Percentiles rank a stretch among this genome's conserved stretches.
Evolutionary conservation across 1,140 invertebrate species (phyloP).

Genomic region (Mactra quadrangularis): DNA sequence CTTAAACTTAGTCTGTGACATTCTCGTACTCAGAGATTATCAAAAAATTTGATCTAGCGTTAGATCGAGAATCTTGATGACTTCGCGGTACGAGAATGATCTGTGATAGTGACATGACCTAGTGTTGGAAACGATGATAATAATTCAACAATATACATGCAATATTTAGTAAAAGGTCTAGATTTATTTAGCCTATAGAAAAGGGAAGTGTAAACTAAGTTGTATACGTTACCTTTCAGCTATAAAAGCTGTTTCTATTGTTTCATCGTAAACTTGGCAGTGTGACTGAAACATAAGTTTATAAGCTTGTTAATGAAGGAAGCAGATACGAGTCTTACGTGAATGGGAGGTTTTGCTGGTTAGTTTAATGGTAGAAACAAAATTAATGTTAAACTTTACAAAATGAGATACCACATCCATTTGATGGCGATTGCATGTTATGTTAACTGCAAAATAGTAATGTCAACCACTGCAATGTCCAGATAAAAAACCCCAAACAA

Average conservation of each 20-base stretch:
- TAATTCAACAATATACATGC: background rate
- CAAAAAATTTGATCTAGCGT: background rate
- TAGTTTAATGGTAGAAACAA: background rate
- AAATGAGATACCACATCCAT: background rate
- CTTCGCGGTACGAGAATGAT: background rate
- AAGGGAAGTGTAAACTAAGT: background rate
- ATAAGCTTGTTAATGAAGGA: background rate
- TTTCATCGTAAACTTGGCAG: conserved; percentile 3
- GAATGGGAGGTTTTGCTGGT: background rate
- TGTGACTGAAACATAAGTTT: background rate
- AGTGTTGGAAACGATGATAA: background rate
- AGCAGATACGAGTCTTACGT: background rate
- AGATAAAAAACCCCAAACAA: background rate
- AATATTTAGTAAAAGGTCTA: background rate
- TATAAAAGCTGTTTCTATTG: background rate
- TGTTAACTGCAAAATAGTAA: background rate
- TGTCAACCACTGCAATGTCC: background rate
- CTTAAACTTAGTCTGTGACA: no score
- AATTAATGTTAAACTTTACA: background rate
- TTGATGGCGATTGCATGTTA: background rate
- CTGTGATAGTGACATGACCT: background rate
- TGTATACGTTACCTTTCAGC: conserved; percentile 13
- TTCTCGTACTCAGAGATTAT: no score
- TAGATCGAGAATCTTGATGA: background rate
- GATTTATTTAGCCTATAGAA: background rate